Base-by-base conservation (phyloP, 2,113 vertebrate species). In the Scatophagus argus region DNA sequence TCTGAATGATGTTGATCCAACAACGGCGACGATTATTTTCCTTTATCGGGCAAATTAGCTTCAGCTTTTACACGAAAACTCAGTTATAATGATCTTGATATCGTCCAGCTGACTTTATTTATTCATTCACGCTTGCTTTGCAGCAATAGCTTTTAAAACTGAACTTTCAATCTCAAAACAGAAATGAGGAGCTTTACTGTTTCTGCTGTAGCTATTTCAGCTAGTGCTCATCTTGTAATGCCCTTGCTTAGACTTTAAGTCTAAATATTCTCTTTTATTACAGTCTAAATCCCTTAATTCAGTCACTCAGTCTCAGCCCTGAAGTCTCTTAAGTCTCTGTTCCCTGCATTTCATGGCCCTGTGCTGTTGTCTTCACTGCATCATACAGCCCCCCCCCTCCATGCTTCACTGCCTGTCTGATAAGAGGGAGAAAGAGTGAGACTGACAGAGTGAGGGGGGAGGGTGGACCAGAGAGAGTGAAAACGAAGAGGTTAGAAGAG, bases 401-500 rank as follows among this genome's bases (percentile, higher is more conserved):
- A 80, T 59, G 85, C 89, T 86, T 80, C 77, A 66, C 71, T 81
- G 84, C 38, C 54, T 59, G 41, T 54, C 63, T 90, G 86, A 90
- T 89, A 9, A 65, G 63, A 73, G 34, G 56, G 19, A 67, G 74
- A 47, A 38, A 60, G 77, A 82, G 60, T 36, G 25, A 10, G 60
- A 64, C 69, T 46, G 82, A 81, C 3, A 56, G 59, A 73, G 9
- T 27, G 38, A 49, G 17, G 13, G 31, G 44, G 29, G 44, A 6
- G 21, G 25, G 16, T 27, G 59, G 47, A 65, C 46, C 41, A 43
- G 39, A 43, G n/a, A 59, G 46, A 27, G 47, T 25, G 21, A 63
- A 49, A 47, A 46, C 23, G 36, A 68, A 43, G 41, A 67, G 29
- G 46, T 52, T 51, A 6, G 36, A 16, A n/a, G 34, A n/a, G 21